Conservation (phyloP, 1,140 invertebrate species). For the Drosophila nasuta region DNA sequence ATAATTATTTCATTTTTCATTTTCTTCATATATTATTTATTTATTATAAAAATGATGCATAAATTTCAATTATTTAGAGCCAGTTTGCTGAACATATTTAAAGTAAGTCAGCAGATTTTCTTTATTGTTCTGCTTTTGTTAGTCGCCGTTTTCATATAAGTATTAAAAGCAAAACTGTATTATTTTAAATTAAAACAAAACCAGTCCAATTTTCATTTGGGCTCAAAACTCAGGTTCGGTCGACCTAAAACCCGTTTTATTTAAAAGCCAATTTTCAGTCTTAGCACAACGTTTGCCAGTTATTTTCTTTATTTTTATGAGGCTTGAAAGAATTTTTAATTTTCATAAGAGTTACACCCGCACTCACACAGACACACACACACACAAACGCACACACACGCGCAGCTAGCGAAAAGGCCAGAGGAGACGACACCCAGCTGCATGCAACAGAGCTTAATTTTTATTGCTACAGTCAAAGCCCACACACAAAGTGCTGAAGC, state of each 20-base stretch:
- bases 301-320: conserved; percentile 60
- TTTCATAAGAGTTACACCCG: conserved; percentile 63
- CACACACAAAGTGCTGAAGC: conserved; percentile 40
- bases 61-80: too few species aligned
- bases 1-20: background rate
- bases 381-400: conserved; percentile 20
- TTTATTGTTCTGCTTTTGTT: background rate
- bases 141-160: background rate
- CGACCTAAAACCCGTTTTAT: background rate
- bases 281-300: conserved; percentile 23
- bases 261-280: conserved; percentile 37
- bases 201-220: conserved; percentile 1
- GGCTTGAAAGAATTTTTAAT: conserved; percentile 71
- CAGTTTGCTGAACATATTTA: background rate
- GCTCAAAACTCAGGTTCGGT: background rate
- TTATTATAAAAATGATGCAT: too few species aligned
- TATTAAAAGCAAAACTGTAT: background rate
- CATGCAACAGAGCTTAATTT: conserved; percentile 69
- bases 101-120: background rate
- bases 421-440: conserved; percentile 44
- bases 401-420: conserved; percentile 17
- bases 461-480: conserved; percentile 56
- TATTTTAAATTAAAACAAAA: background rate
- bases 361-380: conserved; percentile 15
- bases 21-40: background rate